phyloP scores from a whole-genome alignment of 2,113 vertebrate species.

The Oreochromis niloticus region DNA sequence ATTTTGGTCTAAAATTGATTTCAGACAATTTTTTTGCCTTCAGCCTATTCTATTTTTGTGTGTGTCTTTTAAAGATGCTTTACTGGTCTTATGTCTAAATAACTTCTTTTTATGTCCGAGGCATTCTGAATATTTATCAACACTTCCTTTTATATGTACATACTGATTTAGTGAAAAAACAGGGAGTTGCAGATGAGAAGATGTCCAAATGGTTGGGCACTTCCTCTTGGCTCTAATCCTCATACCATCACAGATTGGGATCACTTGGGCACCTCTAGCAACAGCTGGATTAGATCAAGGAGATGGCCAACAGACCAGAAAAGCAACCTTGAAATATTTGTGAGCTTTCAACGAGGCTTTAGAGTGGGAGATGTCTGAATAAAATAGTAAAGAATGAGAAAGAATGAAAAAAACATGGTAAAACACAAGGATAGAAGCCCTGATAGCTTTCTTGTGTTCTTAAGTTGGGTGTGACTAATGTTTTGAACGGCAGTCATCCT shows the following conservation, averaged over 20 bases:
- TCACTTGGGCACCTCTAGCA: not conserved
- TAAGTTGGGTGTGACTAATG: not conserved
- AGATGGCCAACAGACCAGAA: not conserved
- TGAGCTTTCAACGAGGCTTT: conserved; percentile 7
- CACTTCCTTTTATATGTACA: not conserved
- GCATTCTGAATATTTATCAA: not conserved
- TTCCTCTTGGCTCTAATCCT: not conserved
- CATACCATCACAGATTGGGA: not conserved
- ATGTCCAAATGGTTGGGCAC: not conserved
- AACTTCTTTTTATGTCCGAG: not conserved
- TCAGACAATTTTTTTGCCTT: not conserved
- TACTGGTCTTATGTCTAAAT: not conserved
- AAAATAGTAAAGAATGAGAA: conserved; percentile 27
- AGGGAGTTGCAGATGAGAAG: not conserved
- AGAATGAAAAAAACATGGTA: not conserved
- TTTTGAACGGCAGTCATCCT: conserved; percentile 17
- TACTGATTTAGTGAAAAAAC: not conserved
- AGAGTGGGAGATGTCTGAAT: not conserved
- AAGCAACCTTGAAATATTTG: conserved; percentile 18
- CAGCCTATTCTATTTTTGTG: not conserved
- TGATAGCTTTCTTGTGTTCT: conserved; percentile 52
- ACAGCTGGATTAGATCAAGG: not conserved
- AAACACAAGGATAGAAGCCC: conserved; percentile 6
- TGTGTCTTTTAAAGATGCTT: not conserved
- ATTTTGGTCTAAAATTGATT: not conserved